Evolutionary conservation across 2,797 vertebrate species (phyloP), one percentile per base, ranked within the genome.

Genomic region (Artibeus jamaicensis): DNA sequence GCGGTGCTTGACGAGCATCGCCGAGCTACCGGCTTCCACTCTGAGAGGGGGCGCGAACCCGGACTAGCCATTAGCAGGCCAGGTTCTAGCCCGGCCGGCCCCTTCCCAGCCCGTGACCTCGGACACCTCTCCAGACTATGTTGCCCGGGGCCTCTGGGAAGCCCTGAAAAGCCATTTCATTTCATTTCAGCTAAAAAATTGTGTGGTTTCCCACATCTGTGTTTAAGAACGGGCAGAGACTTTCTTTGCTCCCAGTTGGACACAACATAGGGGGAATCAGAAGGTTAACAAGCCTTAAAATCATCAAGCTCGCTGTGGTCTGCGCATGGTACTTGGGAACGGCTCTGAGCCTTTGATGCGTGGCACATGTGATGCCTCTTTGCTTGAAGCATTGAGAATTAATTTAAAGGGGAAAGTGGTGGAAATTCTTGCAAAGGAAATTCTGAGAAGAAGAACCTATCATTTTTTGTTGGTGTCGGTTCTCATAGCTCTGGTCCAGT

Each of bases 321-420:
- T 81, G 88, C 71, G 39, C 50, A 32, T 89, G 46, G 94, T 93
- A 59, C 42, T 39, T 73, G 91, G 24, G 91, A 79, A 96, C 79
- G 2, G 12, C 21, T 48, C 70, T 94, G 67, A 73, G 85, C 86
- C 93, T 86, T 67, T 79, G 74, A 96, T 50, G 78, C 68, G 5
- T 86, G 76, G 84, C n/a, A 18, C 92, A 48, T 71, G 96, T 96
- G 96, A 93, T 73, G 53, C 50, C 53, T 97, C 90, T 96, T 93
- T 71, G 89, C 95, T 96, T 79, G 71, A 86, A 97, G 86, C 81
- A 57, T 8, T 88, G 77, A 92, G 82, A 91, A 70, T 93, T 57
- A 14, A 71, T 96, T 94, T 97, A 84, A 82, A 89, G 39, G 18
- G 32, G 42, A 84, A 89, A 78, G 53, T 42, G 78, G 88, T 87